A percentile compares a stretch with the other conserved stretches of the same genome.
Conservation (phyloP, 2,113 vertebrate genomes). For the Pipra filicauda region DNA sequence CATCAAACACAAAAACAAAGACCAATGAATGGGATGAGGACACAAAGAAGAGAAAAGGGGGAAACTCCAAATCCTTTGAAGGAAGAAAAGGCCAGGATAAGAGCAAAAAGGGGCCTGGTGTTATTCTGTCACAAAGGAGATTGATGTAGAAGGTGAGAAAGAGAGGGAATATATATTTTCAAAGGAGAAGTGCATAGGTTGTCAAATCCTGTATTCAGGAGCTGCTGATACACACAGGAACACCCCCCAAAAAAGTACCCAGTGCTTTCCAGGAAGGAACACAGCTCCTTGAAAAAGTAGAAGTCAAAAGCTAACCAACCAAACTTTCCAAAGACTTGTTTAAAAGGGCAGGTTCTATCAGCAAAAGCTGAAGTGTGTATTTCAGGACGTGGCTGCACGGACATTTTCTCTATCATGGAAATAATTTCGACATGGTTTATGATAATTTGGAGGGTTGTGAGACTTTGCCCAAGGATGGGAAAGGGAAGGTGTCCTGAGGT, state of each 20-base stretch:
- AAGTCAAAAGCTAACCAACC: not conserved
- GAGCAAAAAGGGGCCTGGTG: not conserved
- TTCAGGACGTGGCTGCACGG: not conserved
- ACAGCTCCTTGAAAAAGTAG: not conserved
- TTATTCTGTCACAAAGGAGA: slow-evolving; percentile 3
- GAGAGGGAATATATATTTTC: not conserved
- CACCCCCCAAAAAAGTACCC: not conserved
- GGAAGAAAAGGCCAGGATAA: slow-evolving; percentile 23
- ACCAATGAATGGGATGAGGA: not conserved
- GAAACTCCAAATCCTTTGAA: slow-evolving; percentile 26
- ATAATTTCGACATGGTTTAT: not conserved
- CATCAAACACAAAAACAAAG: slow-evolving; percentile 12
- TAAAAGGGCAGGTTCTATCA: not conserved
- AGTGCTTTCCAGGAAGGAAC: not conserved
- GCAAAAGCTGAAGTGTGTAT: not conserved
- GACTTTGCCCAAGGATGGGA: not conserved
- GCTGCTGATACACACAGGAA: not conserved
- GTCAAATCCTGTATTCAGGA: not conserved
- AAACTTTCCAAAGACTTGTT: not conserved
- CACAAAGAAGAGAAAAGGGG: not conserved
- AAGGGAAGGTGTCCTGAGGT: not conserved
- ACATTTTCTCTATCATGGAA: not conserved
- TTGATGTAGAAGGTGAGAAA: not conserved
- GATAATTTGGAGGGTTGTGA: not conserved
- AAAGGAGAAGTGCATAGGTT: not conserved